Percentiles rank a stretch among this genome's conserved stretches.
phyloP scores from a whole-genome alignment of 2,888 invertebrate genomes.

The Acheta domesticus region DNA sequence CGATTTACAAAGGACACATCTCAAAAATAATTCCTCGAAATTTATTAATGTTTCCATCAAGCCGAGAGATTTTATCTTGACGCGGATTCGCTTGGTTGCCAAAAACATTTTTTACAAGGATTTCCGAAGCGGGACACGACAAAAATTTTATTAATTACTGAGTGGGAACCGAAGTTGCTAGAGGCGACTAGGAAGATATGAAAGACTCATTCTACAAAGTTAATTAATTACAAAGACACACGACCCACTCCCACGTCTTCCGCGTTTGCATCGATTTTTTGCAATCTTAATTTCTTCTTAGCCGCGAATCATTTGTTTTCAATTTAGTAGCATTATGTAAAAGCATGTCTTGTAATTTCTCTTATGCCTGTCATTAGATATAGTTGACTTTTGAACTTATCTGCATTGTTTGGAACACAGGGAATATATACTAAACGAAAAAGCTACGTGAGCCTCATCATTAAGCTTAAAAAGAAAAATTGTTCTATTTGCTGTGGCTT shows the following conservation, averaged over 20 bases:
- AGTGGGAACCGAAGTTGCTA: background rate
- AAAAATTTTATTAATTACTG: background rate
- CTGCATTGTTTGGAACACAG: too few relatives aligned
- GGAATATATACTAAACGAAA: too few relatives aligned
- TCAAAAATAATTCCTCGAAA: background rate
- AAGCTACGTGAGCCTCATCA: too few relatives aligned
- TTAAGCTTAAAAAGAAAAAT: too few relatives aligned
- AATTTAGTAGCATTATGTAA: background rate
- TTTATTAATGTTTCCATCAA: background rate
- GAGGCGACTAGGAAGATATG: background rate
- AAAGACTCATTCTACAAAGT: background rate
- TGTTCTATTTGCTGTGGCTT: too few relatives aligned
- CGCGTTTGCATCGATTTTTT: background rate
- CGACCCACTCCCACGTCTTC: background rate
- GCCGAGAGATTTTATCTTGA: background rate
- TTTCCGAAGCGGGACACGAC: background rate
- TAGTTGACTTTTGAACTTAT: too few relatives aligned
- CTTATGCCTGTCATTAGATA: too few relatives aligned
- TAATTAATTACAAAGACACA: slow-evolving; percentile 18
- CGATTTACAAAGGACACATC: background rate
- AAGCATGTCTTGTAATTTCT: too few relatives aligned
- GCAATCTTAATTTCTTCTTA: background rate
- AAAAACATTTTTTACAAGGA: slow-evolving; percentile 9
- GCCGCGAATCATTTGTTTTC: background rate
- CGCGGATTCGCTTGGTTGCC: background rate